Conservation (phyloP, 2,888 invertebrate genomes). For the Blastobasis adustella region DNA sequence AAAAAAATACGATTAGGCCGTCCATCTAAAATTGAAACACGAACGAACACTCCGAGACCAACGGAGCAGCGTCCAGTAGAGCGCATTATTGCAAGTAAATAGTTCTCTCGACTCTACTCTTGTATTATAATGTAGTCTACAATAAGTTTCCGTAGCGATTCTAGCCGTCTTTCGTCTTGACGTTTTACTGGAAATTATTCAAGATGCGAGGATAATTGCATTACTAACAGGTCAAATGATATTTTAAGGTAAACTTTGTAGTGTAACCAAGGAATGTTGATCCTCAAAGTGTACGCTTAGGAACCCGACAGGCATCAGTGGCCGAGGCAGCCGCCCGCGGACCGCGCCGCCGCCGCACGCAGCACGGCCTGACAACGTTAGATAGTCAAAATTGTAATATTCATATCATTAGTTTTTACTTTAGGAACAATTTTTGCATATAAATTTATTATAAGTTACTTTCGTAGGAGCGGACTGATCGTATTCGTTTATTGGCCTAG, state of each 20-base stretch:
- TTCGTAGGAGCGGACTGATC: slow-evolving; percentile 46
- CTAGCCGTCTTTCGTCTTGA: slow-evolving; percentile 54
- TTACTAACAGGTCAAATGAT: slow-evolving; percentile 33
- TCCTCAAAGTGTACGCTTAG: slow-evolving; percentile 46
- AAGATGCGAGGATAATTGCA: slow-evolving; percentile 33
- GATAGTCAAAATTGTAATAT: slow-evolving; percentile 71
- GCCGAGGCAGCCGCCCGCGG: slow-evolving; percentile 32
- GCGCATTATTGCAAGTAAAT: slow-evolving; percentile 40
- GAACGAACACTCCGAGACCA: slow-evolving; percentile 1
- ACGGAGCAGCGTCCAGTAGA: slow-evolving; percentile 46
- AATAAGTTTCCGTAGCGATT: slow-evolving; percentile 55
- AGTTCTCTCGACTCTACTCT: slow-evolving; percentile 54
- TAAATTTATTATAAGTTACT: slow-evolving; percentile 47
- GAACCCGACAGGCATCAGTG: slow-evolving; percentile 36
- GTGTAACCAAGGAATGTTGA: slow-evolving; percentile 33
- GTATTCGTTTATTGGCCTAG: slow-evolving; percentile 52
- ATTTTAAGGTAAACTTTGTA: slow-evolving; percentile 43
- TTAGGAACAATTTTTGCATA: slow-evolving; percentile 59
- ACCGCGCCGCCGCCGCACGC: slow-evolving; percentile 31
- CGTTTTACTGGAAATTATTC: slow-evolving; percentile 28
- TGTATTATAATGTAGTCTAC: slow-evolving; percentile 59
- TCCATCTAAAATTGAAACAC: slow-evolving; percentile 37
- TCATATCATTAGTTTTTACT: slow-evolving; percentile 74
- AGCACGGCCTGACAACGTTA: slow-evolving; percentile 47
- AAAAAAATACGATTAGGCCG: slow-evolving; percentile 37